Conservation (phyloP, 1,140 invertebrate genomes). For the Zelostemma sp. region DNA sequence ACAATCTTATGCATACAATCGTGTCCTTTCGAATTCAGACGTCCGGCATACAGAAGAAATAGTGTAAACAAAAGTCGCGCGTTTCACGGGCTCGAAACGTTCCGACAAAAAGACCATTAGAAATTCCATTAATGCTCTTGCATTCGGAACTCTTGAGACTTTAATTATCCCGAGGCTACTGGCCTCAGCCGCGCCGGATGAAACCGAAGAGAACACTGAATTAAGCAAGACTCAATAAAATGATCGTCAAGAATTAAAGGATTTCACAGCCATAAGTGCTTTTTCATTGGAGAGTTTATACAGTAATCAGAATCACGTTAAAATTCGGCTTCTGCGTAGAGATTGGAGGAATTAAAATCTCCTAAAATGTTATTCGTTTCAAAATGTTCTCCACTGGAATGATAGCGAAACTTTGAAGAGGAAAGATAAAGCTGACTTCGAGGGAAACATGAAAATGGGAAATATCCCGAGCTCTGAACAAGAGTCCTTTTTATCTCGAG, state of each 20-base stretch:
- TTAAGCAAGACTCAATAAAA: constrained; percentile 58
- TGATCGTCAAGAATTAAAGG: constrained; percentile 51
- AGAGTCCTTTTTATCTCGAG: too few species aligned
- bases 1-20: constrained; percentile 31
- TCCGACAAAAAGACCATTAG: constrained; percentile 55
- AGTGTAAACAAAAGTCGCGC: constrained; percentile 35
- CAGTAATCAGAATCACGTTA: constrained; percentile 23
- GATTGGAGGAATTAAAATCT: constrained; percentile 11
- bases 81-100: constrained; percentile 28
- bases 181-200: constrained; percentile 23
- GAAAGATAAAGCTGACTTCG: too few species aligned
- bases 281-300: constrained; percentile 33
- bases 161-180: constrained; percentile 56
- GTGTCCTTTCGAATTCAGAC: constrained; percentile 33
- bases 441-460: too few species aligned
- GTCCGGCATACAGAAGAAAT: constrained; percentile 30
- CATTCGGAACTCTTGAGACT: constrained; percentile 57
- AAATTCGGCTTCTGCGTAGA: constrained; percentile 11
- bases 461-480: too few species aligned
- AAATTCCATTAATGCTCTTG: constrained; percentile 64
- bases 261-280: constrained; percentile 31
- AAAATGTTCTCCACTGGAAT: too few species aligned
- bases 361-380: constrained; percentile 20
- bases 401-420: too few species aligned
- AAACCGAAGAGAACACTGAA: constrained; percentile 51